Evolutionary conservation across 2,888 invertebrate genomes (phyloP), one percentile per base, ranked within the genome.

Genomic region (Microctonus aethiopoides): DNA sequence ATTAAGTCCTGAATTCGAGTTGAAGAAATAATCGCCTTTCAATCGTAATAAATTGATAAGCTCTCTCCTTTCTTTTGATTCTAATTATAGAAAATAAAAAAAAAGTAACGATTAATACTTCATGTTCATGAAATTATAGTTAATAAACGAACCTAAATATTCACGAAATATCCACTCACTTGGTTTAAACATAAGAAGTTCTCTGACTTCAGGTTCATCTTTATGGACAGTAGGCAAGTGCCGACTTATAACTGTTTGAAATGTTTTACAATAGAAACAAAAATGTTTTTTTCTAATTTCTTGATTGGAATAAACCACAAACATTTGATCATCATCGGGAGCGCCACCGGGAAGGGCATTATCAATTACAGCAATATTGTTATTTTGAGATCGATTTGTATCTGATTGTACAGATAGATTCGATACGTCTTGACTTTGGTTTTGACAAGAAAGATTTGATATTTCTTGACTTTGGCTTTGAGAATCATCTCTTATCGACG

Each of bases 221-320:
- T 10, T 11, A 54, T 54, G 54, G 5, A 52, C 22, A 1, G 54
- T 10, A 9, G 11, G 11, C 4, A 54, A n/a, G n/a, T 54, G 54
- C 0, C 54, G 24, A 24, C 54, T 54, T 26, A 54, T 54, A 7
- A 54, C 54, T 26, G 6, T 5, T 56, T 56, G 74, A 22, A 75
- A 56, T 26, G 52, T 77, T 16, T 76, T 70, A 32, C 77, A 76
- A 56, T 65, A 76, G 7, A 36, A 60, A 41, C 74, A 76, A 59
- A 76, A 75, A 64, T 76, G 51, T 62, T 70, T 72, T 54, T 16
- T 11, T 56, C 26, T 56, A n/a, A n/a, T 56, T 9, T 16, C 7
- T 16, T 16, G 4, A 13, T 51, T 24, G 7, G 16, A 20, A n/a
- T 11, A 24, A 56, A 56, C 63, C 9, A 20, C 36, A 7, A 3